These are phyloP conservation scores for Aelia acuminata DNA, from an alignment of 2,888 invertebrate species.

Conservation along the genomic window DNA sequence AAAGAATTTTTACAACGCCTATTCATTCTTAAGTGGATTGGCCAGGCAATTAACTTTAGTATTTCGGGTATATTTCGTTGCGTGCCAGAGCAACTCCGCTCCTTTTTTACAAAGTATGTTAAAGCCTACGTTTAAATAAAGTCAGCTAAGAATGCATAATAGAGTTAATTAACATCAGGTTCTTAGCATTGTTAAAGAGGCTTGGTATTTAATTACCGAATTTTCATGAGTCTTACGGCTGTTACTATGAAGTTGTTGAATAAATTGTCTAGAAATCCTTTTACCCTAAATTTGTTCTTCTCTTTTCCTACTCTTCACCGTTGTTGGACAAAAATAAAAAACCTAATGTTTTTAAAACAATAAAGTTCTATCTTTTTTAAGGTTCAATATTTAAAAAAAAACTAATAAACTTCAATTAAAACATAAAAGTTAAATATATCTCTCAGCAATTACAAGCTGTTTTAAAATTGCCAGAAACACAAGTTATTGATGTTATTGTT, in stretches of 20 bases:
- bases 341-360: too few species aligned
- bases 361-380: too few species aligned
- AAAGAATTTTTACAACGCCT: background rate
- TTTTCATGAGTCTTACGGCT: background rate
- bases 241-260: background rate
- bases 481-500: too few species aligned
- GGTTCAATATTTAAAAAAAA: too few species aligned
- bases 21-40: background rate
- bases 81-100: background rate
- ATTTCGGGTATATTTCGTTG: background rate
- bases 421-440: too few species aligned
- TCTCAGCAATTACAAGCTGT: too few species aligned
- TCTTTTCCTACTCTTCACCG: too few species aligned
- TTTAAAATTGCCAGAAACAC: too few species aligned
- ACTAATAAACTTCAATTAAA: too few species aligned
- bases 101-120: background rate
- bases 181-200: background rate
- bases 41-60: background rate
- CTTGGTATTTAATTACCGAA: background rate
- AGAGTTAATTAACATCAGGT: background rate
- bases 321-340: too few species aligned
- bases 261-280: background rate
- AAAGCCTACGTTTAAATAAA: background rate
- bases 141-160: background rate
- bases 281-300: background rate